phyloP scores from a whole-genome alignment of 2,888 invertebrate species.

The Ommatoiulus sabulosus region DNA sequence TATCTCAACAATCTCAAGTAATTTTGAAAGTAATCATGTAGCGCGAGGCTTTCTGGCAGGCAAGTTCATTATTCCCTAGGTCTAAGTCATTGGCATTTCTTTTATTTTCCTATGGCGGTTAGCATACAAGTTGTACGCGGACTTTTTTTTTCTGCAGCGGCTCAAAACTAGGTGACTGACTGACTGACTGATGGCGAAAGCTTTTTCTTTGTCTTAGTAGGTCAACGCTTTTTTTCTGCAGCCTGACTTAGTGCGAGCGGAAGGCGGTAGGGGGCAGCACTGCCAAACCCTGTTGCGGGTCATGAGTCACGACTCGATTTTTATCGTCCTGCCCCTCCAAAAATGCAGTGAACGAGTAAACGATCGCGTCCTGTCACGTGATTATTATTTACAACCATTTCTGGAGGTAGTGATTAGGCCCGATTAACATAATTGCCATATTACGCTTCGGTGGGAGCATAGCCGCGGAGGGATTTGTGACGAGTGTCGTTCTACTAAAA shows the following conservation, averaged over 20 bases:
- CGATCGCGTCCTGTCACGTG: conserved; percentile 51
- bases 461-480: too few relatives aligned
- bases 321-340: neutral
- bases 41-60: neutral
- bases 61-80: conserved; percentile 19
- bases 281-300: neutral
- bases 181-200: conserved; percentile 19
- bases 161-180: neutral
- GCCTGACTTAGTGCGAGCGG: neutral
- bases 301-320: conserved; percentile 32
- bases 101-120: conserved; percentile 2
- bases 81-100: conserved; percentile 12
- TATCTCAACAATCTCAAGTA: neutral
- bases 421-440: conserved; percentile 19
- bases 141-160: neutral
- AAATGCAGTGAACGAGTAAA: conserved; percentile 11
- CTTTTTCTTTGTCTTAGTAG: conserved; percentile 19
- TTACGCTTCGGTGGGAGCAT: conserved; percentile 19
- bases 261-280: neutral
- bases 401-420: neutral
- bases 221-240: neutral
- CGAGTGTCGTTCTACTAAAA: too few relatives aligned
- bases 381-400: conserved; percentile 15
- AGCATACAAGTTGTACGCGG: neutral
- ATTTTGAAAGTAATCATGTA: neutral